Percentiles rank a stretch among this genome's conserved stretches.
Conservation (phyloP, 2,888 invertebrate species). For the Dasypogon diadema region DNA sequence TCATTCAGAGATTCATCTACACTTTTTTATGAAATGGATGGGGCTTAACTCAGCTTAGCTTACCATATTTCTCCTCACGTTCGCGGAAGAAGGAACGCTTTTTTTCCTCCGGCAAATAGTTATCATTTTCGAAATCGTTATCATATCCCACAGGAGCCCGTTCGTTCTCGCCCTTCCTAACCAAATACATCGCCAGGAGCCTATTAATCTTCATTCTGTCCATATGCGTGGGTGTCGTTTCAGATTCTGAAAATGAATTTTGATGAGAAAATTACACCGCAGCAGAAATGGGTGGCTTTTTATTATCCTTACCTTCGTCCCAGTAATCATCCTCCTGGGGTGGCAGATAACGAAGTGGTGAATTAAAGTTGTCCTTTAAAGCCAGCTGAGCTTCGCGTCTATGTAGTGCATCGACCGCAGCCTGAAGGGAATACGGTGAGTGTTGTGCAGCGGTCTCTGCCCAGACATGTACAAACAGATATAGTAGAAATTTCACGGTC, state of each 20-base stretch:
- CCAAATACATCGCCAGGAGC: constrained; percentile 66
- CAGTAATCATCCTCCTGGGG: constrained; percentile 64
- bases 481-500: constrained; percentile 57
- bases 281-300: not conserved
- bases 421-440: constrained; percentile 65
- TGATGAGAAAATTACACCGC: not conserved
- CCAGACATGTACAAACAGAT: constrained; percentile 56
- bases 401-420: constrained; percentile 67
- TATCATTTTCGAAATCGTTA: constrained; percentile 64
- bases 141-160: constrained; percentile 59
- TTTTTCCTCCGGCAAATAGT: constrained; percentile 62
- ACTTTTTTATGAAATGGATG: too few relatives aligned
- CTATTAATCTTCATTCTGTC: constrained; percentile 61
- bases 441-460: constrained; percentile 57
- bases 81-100: constrained; percentile 66
- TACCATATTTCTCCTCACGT: constrained; percentile 66
- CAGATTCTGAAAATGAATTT: constrained; percentile 54
- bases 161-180: constrained; percentile 63
- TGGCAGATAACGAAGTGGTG: constrained; percentile 51
- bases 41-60: constrained; percentile 59
- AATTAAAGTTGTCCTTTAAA: constrained; percentile 59
- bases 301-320: constrained; percentile 64
- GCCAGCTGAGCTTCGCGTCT: constrained; percentile 63
- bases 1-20: too few relatives aligned
- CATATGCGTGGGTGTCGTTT: not conserved